These are phyloP conservation scores for Naja naja DNA, from an alignment of 2,113 vertebrate genomes.

Conservation along the genomic window DNA sequence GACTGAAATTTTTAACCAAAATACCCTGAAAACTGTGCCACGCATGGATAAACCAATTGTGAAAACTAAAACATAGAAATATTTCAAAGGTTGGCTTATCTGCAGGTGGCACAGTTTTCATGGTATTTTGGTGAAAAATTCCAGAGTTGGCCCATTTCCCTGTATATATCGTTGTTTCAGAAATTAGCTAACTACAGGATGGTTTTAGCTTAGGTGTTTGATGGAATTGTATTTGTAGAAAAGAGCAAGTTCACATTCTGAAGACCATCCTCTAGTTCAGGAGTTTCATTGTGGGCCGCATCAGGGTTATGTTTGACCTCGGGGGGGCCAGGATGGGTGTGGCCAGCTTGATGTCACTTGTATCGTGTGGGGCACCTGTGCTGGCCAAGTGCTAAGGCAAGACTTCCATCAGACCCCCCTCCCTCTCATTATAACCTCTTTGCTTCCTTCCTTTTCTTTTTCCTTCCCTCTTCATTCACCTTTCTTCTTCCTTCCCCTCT, in stretches of 20 bases:
- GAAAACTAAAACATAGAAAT: neutral
- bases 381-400: too few species aligned
- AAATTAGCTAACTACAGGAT: neutral
- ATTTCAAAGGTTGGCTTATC: neutral
- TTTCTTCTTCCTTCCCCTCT: too few species aligned
- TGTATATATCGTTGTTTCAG: neutral
- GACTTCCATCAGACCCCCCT: too few species aligned
- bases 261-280: neutral
- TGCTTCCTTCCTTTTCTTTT: too few species aligned
- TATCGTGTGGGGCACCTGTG: too few species aligned
- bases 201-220: neutral
- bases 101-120: neutral
- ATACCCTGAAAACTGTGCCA: neutral
- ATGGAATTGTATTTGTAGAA: neutral
- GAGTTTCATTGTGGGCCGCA: too few species aligned
- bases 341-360: too few species aligned
- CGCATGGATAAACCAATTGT: neutral
- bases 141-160: neutral
- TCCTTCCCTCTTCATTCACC: too few species aligned
- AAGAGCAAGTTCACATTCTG: neutral
- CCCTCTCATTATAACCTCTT: too few species aligned
- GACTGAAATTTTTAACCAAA: neutral
- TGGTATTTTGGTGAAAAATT: neutral
- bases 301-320: too few species aligned
- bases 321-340: too few species aligned